Base-by-base conservation (phyloP, 2,888 invertebrate genomes). In the Timema podura region DNA sequence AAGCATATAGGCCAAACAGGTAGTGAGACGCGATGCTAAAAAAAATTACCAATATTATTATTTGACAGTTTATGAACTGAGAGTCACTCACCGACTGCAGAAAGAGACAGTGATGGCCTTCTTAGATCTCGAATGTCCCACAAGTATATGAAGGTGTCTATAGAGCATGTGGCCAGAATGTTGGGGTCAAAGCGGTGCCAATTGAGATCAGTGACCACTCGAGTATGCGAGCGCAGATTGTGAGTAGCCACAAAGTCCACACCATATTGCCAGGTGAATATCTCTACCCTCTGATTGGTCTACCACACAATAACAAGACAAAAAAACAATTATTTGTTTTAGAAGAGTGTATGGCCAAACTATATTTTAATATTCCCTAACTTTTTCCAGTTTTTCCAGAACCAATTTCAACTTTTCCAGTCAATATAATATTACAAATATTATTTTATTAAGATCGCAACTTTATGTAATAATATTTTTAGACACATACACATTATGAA, bases 91-190 rank as follows among this genome's bases (percentile, higher is more conserved):
- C 93, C 93, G 77, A 96, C 93, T 75, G 96, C 94, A 77, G 94
- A 93, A 49, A 96, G 82, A 6, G 96, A 94, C 64, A 92, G 81
- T 13, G 89, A 86, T 16, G 96, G 96, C 80, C 91, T 90, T 73
- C 93, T 86, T 9, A 91, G 85, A 82, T 96, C 95, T 76, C 96
- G 83, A 67, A 95, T 85, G 79, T 98, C 97, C 97, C 97, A 97
- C 70, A 97, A 86, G 79, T 96, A 92, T 51, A 96, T 95, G 78
- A 91, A 96, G 57, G 95, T 94, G 79, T 97, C 97, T 68, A 95
- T 93, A 6, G 96, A 96, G 78, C 95, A 96, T 64, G 96, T 95
- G 9, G 96, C 92, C 71, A 93, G 80, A 65, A 90, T 81, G 79
- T 90, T 88, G 2, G 90, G 87, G 79, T 93, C 89, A 78, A 88